Evolutionary conservation across 2,797 vertebrate species (phyloP).

Genomic region (Apodemus agrarius): DNA sequence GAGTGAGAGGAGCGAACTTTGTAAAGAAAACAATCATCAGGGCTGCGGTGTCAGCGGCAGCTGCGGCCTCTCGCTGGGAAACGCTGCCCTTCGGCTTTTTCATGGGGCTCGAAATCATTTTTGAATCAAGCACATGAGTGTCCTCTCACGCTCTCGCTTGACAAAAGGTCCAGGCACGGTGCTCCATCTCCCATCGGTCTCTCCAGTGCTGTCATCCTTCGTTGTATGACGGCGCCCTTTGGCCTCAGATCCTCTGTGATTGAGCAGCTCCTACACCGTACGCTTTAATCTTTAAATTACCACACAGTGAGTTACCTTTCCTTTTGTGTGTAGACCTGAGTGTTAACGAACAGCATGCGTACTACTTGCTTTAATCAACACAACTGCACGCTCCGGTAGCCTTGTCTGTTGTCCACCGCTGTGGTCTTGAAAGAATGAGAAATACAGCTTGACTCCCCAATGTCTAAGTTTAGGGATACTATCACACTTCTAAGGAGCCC

Average conservation of each 20-base stretch:
- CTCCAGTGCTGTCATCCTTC: not conserved
- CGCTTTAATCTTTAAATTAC: constrained; percentile 10
- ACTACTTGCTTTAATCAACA: not conserved
- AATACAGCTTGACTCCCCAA: no score
- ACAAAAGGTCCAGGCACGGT: not conserved
- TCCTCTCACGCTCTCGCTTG: not conserved
- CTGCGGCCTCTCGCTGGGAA: not conserved
- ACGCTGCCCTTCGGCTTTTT: not conserved
- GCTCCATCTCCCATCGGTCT: not conserved
- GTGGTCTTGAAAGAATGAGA: not conserved
- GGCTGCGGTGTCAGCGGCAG: not conserved
- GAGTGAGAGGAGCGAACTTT: not conserved
- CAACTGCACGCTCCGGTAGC: not conserved
- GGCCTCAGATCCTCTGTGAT: not conserved
- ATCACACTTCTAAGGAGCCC: no score
- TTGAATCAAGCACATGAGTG: not conserved
- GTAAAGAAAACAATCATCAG: not conserved
- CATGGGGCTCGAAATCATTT: constrained; percentile 5
- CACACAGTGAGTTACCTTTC: not conserved
- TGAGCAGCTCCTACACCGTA: not conserved
- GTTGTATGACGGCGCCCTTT: not conserved
- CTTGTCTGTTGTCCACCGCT: not conserved
- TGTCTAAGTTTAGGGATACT: no score
- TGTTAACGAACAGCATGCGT: not conserved
- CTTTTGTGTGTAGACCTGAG: not conserved